Evolutionary conservation across 1,140 invertebrate genomes (phyloP), one percentile per base, ranked within the genome.

Genomic region (Drosophila watanabei): DNA sequence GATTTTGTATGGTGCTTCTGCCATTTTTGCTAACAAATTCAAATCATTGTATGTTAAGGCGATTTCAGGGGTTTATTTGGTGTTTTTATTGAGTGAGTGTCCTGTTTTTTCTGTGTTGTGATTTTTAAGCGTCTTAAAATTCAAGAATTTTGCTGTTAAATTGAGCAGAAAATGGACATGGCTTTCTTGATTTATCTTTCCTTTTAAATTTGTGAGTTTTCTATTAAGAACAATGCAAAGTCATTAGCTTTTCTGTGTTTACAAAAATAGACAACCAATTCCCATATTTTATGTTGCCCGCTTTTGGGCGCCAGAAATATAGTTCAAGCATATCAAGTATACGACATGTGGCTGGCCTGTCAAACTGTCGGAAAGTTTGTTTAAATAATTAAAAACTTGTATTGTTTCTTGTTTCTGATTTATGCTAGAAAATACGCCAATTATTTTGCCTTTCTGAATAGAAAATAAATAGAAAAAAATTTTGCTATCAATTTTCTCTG

Each of bases 231-330:
- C 8, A 58, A 60, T 41, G 28, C 66, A 51, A 60, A 73, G 10
- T 11, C 11, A 41, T 45, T 30, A 18, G 2, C n/a, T 14, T 46
- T 10, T 52, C 24, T 48, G 2, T 30, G 5, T 32, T 68, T 33
- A 33, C 28, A 35, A 30, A 5, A 41, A 65, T 13, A 41, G 51
- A 28, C 28, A 8, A 13, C n/a, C n/a, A 32, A 24, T 1, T 43
- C 11, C 33, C 8, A 37, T n/a, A 1, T 30, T 62, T 48, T 37
- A 10, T 24, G 33, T 57, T 57, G 68, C 68, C 32, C 2, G 54
- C 70, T 73, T 73, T 73, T 32, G n/a, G 69, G 70, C 69, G 68
- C 9, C 32, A 30, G 10, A 13, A 37, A 51, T 43, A 52, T 24
- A 24, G 16, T 37, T 5, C 0, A 2, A 24, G 14, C 2, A 45